Base-by-base conservation (phyloP, 2,888 invertebrate genomes). In the Margaritifera margaritifera region DNA sequence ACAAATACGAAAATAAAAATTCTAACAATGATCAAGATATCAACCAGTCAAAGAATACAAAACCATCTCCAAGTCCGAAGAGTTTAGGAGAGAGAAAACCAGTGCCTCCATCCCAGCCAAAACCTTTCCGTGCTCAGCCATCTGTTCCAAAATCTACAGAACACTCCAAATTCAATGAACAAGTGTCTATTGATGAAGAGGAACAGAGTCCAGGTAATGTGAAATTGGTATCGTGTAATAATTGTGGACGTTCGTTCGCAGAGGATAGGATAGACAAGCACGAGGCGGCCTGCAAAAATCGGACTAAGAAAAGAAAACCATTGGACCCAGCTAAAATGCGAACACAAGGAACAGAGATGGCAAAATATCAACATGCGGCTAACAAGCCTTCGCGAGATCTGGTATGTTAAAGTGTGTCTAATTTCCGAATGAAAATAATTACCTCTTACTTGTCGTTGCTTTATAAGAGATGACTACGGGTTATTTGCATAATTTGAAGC, bases 261-360 rank as follows among this genome's bases (percentile, higher is more conserved):
- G 88, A 92, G 24, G 97, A 98, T 86, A 92, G 98, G 2, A 91
- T 89, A 22, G 70, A 74, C 22, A 86, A 86, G 69, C 89, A 89
- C 71, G 76, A 80, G 68, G 69, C 74, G n/a, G 83, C 83, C 11
- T 89, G 89, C 77, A 80, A 78, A 50, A 84, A 82, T 60, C 68
- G 73, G n/a, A 79, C 80, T 6, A 88, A 86, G 75, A 84, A 84
- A 62, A 75, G 89, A 57, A 87, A 88, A 70, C 81, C 82, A 18
- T 84, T 88, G 76, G 88, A 89, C 74, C 82, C 86, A 6, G 69
- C 83, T 2, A 87, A 88, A 74, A 85, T 86, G 77, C 75, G 89
- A 66, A 80, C 97, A 64, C 91, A 93, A 90, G 97, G 97, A 31
- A 97, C 97, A 0, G 98, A 97, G 83, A 93, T 95, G 52, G 97